phyloP scores from a whole-genome alignment of 2,888 invertebrate genomes.

The Harmothoe impar region DNA sequence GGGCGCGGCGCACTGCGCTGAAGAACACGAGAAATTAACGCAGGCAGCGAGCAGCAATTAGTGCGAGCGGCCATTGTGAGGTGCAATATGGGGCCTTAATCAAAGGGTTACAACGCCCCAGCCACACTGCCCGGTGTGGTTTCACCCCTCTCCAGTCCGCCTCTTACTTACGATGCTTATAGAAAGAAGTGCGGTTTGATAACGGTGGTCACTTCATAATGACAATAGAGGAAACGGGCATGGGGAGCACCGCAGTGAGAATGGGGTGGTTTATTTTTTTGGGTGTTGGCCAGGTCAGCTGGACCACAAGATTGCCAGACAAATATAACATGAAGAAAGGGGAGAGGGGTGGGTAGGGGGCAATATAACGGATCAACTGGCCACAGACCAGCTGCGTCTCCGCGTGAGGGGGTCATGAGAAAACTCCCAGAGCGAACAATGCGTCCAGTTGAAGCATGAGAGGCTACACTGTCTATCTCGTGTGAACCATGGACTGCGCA shows the following conservation, averaged over 20 bases:
- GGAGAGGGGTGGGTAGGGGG: not conserved
- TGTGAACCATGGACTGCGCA: conserved; percentile 1
- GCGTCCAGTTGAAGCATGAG: not conserved
- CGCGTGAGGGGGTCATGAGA: conserved; percentile 19
- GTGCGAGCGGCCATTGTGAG: not conserved
- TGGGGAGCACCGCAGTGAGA: not conserved
- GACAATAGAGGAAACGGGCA: not conserved
- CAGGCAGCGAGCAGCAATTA: conserved; percentile 29
- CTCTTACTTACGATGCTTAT: not conserved
- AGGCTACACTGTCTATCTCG: not conserved
- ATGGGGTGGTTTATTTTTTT: not conserved
- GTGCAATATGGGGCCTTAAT: not conserved
- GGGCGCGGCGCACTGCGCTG: not conserved
- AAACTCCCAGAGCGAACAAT: conserved; percentile 1
- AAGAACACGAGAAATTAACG: conserved; percentile 15
- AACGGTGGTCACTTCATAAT: conserved; percentile 12
- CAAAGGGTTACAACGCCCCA: not conserved
- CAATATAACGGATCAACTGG: conserved; percentile 18
- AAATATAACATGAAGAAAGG: not conserved
- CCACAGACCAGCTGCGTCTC: conserved; percentile 22
- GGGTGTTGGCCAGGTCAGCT: conserved; percentile 23
- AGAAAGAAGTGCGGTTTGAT: conserved; percentile 2
- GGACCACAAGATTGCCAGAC: conserved; percentile 11
- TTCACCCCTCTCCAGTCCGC: not conserved
- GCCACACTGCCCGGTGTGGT: not conserved